phyloP scores from a whole-genome alignment of 2,113 vertebrate species.

The Sinocyclocheilus maitianheensis region DNA sequence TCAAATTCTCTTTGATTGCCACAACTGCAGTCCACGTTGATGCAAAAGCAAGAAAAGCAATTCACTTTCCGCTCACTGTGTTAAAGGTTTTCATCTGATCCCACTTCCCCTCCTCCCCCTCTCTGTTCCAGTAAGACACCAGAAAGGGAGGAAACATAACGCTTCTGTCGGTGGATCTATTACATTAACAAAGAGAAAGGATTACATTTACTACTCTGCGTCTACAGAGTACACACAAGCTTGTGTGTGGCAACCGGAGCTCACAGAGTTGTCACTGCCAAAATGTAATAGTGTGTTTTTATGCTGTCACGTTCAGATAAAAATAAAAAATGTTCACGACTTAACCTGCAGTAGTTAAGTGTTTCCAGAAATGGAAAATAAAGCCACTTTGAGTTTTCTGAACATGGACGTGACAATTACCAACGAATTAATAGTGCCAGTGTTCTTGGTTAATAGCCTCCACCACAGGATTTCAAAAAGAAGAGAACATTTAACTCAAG shows the following conservation, averaged over 20 bases:
- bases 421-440: neutral
- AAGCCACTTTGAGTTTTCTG: neutral
- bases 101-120: conserved; percentile 45
- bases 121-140: conserved; percentile 35
- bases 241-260: conserved; percentile 29
- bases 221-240: conserved; percentile 40
- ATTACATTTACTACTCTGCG: conserved; percentile 42
- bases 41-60: neutral
- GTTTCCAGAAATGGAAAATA: conserved; percentile 1
- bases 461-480: conserved; percentile 22
- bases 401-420: neutral
- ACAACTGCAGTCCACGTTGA: neutral
- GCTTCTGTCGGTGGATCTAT: neutral
- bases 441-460: conserved; percentile 13
- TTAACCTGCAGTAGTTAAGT: conserved; percentile 31
- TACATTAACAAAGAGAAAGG: conserved; percentile 40
- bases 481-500: conserved; percentile 35
- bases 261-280: conserved; percentile 32
- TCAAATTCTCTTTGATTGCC: neutral
- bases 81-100: conserved; percentile 65
- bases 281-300: conserved; percentile 34
- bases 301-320: conserved; percentile 47
- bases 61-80: conserved; percentile 65
- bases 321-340: conserved; percentile 40
- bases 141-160: conserved; percentile 45